Conservation (phyloP, 2,888 invertebrate species). For the Pollenia angustigena region DNA sequence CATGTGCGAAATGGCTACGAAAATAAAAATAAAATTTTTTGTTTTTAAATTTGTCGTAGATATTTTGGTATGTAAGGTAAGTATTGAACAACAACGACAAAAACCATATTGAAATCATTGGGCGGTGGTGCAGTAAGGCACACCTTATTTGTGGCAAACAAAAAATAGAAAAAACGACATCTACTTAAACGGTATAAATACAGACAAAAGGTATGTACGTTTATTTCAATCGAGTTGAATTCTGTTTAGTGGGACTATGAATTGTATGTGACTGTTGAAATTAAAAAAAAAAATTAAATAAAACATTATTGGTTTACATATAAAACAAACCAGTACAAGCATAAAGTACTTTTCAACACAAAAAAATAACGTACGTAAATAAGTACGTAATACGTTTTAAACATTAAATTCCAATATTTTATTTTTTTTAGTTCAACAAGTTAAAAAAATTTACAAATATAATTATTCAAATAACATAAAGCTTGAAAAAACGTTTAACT, state of each 20-base stretch:
- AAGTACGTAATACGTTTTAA: conserved; percentile 8
- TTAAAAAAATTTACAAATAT: conserved; percentile 37
- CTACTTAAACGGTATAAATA: conserved; percentile 59
- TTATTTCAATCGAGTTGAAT: neutral
- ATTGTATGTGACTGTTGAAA: conserved; percentile 20
- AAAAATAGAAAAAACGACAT: conserved; percentile 43
- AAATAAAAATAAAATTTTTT: conserved; percentile 46
- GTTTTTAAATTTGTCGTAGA: conserved; percentile 23
- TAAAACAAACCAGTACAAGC: conserved; percentile 35
- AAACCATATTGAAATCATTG: conserved; percentile 62
- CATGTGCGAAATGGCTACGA: conserved; percentile 71
- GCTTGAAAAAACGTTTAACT: conserved; percentile 26
- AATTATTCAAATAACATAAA: conserved; percentile 47
- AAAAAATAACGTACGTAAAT: conserved; percentile 25
- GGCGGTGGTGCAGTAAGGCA: conserved; percentile 69
- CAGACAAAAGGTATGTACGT: conserved; percentile 52
- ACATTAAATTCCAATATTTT: conserved; percentile 46
- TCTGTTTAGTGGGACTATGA: neutral
- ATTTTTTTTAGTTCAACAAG: conserved; percentile 41
- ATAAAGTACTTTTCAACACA: neutral
- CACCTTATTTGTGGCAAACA: conserved; percentile 61
- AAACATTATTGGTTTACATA: conserved; percentile 54
- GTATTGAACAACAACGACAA: conserved; percentile 41
- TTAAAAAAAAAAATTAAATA: conserved; percentile 23
- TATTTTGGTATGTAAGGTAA: conserved; percentile 68